phyloP scores from a whole-genome alignment of 2,797 vertebrate species.

The Hirundo rustica region DNA sequence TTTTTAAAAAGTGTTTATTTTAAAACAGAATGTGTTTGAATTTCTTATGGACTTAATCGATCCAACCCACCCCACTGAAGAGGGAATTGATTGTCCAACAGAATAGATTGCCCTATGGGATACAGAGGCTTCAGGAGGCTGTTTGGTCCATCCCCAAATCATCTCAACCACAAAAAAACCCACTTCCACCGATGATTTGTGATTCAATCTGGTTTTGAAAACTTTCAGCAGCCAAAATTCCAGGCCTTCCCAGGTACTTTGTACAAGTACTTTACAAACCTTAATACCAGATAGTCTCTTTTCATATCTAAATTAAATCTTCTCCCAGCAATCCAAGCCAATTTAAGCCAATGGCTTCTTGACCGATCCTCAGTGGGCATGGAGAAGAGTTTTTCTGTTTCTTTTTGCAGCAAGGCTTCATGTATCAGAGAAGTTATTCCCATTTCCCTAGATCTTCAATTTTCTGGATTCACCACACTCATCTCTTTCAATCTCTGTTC shows the following conservation, averaged over 20 bases:
- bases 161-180: neutral
- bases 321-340: neutral
- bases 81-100: neutral
- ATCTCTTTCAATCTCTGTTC: neutral
- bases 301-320: constrained; percentile 47
- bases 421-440: neutral
- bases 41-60: neutral
- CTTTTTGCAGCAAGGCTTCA: neutral
- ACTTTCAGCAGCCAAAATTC: neutral
- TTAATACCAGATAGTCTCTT: neutral
- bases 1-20: neutral
- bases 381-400: neutral
- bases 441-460: neutral
- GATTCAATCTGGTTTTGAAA: neutral
- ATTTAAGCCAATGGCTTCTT: neutral
- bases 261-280: neutral
- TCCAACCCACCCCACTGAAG: fast-evolving
- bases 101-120: neutral
- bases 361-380: neutral
- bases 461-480: neutral
- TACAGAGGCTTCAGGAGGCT: neutral
- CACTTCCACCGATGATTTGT: fast-evolving
- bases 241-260: neutral
- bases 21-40: neutral
- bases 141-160: neutral